Percentiles rank a stretch among this genome's conserved stretches.
These are phyloP conservation scores for Spodoptera littoralis DNA, from an alignment of 2,888 invertebrate species.

Conservation along the genomic window DNA sequence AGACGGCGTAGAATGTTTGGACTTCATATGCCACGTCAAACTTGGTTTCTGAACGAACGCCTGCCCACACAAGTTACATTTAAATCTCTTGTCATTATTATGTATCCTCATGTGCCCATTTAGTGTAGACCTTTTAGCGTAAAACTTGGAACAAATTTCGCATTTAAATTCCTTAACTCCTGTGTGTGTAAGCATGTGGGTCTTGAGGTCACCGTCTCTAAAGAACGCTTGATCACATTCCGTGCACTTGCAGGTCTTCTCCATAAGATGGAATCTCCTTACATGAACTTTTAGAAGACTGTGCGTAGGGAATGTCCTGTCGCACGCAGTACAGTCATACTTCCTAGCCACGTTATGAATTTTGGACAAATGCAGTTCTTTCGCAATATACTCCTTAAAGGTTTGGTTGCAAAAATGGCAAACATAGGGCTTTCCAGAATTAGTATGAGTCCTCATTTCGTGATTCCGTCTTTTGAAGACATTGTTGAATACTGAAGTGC, in stretches of 20 bases:
- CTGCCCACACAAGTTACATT: conserved; percentile 56
- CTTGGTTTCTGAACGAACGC: conserved; percentile 63
- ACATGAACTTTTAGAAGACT: conserved; percentile 28
- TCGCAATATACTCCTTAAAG: conserved; percentile 58
- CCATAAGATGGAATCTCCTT: conserved; percentile 54
- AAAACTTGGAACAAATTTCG: conserved; percentile 69
- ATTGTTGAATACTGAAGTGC: conserved; percentile 78
- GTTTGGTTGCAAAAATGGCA: conserved; percentile 66
- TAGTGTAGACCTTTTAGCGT: conserved; percentile 67
- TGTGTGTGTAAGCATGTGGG: conserved; percentile 78
- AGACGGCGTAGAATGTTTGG: conserved; percentile 58
- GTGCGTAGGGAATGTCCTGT: conserved; percentile 27
- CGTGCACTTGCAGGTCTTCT: conserved; percentile 60
- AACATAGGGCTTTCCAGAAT: conserved; percentile 31
- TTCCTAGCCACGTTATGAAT: conserved; percentile 35
- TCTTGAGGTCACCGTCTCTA: conserved; percentile 63
- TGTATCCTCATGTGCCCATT: conserved; percentile 73
- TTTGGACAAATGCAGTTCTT: conserved; percentile 56
- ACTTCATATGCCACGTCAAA: conserved; percentile 62
- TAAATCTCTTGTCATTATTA: conserved; percentile 58
- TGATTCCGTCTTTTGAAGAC: conserved; percentile 75
- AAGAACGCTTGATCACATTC: conserved; percentile 57
- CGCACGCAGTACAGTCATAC: conserved; percentile 34
- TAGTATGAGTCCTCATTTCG: conserved; percentile 68
- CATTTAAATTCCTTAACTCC: conserved; percentile 77